A percentile compares a stretch with the other conserved stretches of the same genome.
phyloP scores from a whole-genome alignment of 2,113 vertebrate genomes.

The Hippopotamus amphibius region DNA sequence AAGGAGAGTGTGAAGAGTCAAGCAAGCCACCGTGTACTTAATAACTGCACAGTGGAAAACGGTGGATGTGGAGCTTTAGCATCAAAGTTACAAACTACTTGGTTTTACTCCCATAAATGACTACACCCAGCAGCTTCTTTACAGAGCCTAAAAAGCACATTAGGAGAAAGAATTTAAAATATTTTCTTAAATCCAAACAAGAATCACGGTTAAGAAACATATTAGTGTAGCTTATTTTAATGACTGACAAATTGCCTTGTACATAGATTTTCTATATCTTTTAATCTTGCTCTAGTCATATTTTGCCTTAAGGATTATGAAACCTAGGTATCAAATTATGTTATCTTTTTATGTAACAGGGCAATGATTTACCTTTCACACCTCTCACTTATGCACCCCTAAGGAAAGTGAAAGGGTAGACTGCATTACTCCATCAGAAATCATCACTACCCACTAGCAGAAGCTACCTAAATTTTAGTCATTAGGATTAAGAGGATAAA shows the following conservation, averaged over 20 bases:
- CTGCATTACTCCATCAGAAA: constrained; percentile 16
- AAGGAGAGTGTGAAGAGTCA: not conserved
- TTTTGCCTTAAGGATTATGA: constrained; percentile 50
- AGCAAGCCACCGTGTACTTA: not conserved
- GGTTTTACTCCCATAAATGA: not conserved
- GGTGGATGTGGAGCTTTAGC: not conserved
- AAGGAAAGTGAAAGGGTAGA: not conserved
- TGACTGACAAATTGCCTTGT: not conserved
- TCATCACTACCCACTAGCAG: not conserved
- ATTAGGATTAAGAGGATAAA: not conserved
- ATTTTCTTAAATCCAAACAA: constrained; percentile 21
- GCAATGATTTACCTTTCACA: not conserved
- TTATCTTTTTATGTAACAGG: not conserved
- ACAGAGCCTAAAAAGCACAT: not conserved
- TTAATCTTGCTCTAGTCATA: not conserved
- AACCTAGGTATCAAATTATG: not conserved
- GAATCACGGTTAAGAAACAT: not conserved
- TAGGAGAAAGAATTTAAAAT: constrained; percentile 28
- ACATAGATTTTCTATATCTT: not conserved
- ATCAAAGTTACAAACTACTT: not conserved
- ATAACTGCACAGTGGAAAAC: not conserved
- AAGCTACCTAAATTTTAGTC: constrained; percentile 6
- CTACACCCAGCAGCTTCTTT: not conserved
- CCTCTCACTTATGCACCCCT: not conserved
- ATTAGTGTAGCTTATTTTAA: constrained; percentile 7